phyloP scores from a whole-genome alignment of 2,113 vertebrate species.

The Falcunculus frontatus region DNA sequence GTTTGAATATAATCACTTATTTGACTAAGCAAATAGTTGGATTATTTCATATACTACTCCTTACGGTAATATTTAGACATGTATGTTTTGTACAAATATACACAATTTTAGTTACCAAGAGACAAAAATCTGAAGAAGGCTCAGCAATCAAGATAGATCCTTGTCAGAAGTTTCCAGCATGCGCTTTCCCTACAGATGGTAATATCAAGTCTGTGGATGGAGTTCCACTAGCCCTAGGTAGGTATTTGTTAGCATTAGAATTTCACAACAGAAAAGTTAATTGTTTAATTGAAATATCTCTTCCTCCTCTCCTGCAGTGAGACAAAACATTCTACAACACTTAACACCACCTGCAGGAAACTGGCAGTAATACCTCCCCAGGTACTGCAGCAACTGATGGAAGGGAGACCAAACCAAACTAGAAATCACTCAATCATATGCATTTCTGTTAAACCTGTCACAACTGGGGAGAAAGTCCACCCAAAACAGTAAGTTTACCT shows the following conservation, averaged over 20 bases:
- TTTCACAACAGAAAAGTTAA: not conserved
- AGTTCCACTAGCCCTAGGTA: not conserved
- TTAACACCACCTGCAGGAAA: conserved; percentile 32
- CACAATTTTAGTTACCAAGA: not conserved
- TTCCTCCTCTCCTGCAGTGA: not conserved
- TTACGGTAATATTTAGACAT: not conserved
- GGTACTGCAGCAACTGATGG: not conserved
- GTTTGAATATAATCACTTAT: not conserved
- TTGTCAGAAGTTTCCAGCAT: not conserved
- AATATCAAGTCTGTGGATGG: not conserved
- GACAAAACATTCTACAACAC: not conserved
- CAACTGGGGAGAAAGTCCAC: not conserved
- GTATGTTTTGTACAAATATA: not conserved
- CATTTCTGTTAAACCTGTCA: not conserved
- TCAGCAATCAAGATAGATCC: not conserved
- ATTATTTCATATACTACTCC: not conserved
- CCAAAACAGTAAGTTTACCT: not conserved
- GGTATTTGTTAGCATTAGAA: not conserved
- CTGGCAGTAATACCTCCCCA: not conserved
- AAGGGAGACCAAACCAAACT: not conserved
- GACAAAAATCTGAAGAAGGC: not conserved
- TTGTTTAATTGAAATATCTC: not conserved
- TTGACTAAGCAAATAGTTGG: not conserved
- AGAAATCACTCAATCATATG: not conserved
- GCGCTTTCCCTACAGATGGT: not conserved